Conservation (phyloP, 1,140 invertebrate genomes). For the Rhagoletis pomonella region DNA sequence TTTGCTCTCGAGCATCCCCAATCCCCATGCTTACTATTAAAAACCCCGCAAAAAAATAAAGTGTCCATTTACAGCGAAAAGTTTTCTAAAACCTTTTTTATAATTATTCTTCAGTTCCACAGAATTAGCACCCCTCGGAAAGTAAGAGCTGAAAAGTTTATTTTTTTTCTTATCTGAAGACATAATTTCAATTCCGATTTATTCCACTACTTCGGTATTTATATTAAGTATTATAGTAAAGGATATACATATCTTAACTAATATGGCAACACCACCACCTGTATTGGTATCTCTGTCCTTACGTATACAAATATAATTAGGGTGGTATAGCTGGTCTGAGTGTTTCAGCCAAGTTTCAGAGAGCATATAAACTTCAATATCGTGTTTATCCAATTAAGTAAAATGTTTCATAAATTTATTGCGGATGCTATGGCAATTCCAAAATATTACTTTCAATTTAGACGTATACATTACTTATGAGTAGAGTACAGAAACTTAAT, state of each 20-base stretch:
- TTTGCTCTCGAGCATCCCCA: too few relatives aligned
- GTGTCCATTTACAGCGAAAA: too few relatives aligned
- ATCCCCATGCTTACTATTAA: too few relatives aligned
- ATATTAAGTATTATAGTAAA: too few relatives aligned
- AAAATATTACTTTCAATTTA: constrained; percentile 33
- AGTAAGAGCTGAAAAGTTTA: not conserved
- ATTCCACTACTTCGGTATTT: not conserved
- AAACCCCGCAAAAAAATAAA: too few relatives aligned
- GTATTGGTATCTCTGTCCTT: not conserved
- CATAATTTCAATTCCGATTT: constrained; percentile 25
- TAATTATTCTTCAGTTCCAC: too few relatives aligned
- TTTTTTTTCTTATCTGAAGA: not conserved
- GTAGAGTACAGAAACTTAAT: not conserved
- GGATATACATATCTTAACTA: not conserved
- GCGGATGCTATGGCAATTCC: constrained; percentile 39
- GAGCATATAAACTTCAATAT: constrained; percentile 43
- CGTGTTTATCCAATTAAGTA: constrained; percentile 1
- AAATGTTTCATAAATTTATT: constrained; percentile 45
- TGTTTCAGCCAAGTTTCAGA: constrained; percentile 34
- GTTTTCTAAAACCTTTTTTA: too few relatives aligned
- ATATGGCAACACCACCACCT: constrained; percentile 21
- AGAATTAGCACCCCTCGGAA: too few relatives aligned
- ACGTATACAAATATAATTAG: not conserved
- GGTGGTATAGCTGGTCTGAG: constrained; percentile 28
- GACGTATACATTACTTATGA: not conserved